Percentiles rank a stretch among this genome's conserved stretches.
These are phyloP conservation scores for Amblyteles armatorius DNA, from an alignment of 2,888 invertebrate species.

Conservation along the genomic window DNA sequence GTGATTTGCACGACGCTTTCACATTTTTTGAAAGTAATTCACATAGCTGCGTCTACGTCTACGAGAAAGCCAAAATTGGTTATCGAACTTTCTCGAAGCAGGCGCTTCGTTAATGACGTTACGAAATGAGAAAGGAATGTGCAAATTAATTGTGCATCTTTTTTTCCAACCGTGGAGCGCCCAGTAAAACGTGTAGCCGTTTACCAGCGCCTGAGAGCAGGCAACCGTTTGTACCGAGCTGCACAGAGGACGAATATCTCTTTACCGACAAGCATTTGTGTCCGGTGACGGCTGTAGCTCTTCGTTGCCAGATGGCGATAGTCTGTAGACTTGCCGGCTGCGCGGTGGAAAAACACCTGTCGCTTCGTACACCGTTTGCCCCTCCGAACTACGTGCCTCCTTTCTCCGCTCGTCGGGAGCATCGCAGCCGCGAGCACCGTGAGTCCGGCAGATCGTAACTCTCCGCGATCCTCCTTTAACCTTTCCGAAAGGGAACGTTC, in stretches of 20 bases:
- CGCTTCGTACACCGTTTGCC: slow-evolving; percentile 48
- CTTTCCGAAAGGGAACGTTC: slow-evolving; percentile 61
- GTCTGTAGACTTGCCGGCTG: slow-evolving; percentile 45
- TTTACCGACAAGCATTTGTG: slow-evolving; percentile 47
- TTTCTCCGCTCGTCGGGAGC: slow-evolving; percentile 24
- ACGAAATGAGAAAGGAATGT: neutral
- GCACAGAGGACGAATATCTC: slow-evolving; percentile 16
- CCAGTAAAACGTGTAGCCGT: neutral
- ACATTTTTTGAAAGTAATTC: neutral
- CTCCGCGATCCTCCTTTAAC: slow-evolving; percentile 49
- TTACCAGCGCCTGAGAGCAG: slow-evolving; percentile 34
- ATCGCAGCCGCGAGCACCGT: slow-evolving; percentile 15
- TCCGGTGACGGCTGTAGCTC: slow-evolving; percentile 21
- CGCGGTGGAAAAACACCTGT: slow-evolving; percentile 68
- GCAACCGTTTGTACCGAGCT: slow-evolving; percentile 54
- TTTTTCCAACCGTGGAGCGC: neutral
- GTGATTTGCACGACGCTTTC: neutral
- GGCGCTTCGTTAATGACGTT: neutral
- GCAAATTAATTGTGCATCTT: neutral
- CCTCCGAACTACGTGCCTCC: slow-evolving; percentile 1
- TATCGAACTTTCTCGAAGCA: neutral
- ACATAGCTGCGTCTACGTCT: neutral
- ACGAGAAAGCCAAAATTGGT: neutral
- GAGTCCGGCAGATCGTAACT: slow-evolving; percentile 12
- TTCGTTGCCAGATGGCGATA: slow-evolving; percentile 74